Percentiles rank a stretch among this genome's conserved stretches.
These are phyloP conservation scores for Alviniconcha strummeri DNA, from an alignment of 2,888 invertebrate genomes.

Conservation along the genomic window DNA sequence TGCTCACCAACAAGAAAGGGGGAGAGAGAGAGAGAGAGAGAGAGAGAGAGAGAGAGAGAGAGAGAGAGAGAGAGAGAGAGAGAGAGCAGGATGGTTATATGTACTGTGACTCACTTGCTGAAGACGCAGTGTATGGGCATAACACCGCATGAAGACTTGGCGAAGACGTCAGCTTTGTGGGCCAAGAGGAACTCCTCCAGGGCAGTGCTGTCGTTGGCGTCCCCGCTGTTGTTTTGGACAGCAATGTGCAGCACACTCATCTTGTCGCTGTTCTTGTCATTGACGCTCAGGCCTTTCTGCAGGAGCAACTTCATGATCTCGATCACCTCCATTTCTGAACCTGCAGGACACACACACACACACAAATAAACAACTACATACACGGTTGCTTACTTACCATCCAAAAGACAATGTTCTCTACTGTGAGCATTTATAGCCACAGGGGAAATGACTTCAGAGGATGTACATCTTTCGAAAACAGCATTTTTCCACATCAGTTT, in stretches of 20 bases:
- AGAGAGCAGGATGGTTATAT: too few relatives aligned
- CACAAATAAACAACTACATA: not conserved
- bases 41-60: too few relatives aligned
- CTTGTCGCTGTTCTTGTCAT: slow-evolving; percentile 55
- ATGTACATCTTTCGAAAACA: too few relatives aligned
- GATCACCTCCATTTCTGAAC: slow-evolving; percentile 46
- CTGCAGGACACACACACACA: not conserved
- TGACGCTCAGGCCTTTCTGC: slow-evolving; percentile 65
- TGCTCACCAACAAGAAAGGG: too few relatives aligned
- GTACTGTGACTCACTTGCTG: slow-evolving; percentile 51
- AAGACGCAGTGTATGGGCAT: slow-evolving; percentile 76
- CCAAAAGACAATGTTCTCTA: too few relatives aligned
- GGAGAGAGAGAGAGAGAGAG: too few relatives aligned
- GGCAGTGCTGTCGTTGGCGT: slow-evolving; percentile 73
- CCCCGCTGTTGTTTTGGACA: slow-evolving; percentile 72
- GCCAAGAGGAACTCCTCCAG: slow-evolving; percentile 74
- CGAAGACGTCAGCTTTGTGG: slow-evolving; percentile 70
- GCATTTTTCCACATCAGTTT: too few relatives aligned
- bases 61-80: too few relatives aligned
- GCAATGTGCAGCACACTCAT: slow-evolving; percentile 75
- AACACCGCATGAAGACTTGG: slow-evolving; percentile 68
- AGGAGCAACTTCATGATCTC: slow-evolving; percentile 61
- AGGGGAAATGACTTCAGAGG: too few relatives aligned
- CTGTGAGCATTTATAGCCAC: too few relatives aligned
- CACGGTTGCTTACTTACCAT: too few relatives aligned